Base-by-base conservation (phyloP, 2,113 vertebrate genomes). In the Platichthys flesus region DNA sequence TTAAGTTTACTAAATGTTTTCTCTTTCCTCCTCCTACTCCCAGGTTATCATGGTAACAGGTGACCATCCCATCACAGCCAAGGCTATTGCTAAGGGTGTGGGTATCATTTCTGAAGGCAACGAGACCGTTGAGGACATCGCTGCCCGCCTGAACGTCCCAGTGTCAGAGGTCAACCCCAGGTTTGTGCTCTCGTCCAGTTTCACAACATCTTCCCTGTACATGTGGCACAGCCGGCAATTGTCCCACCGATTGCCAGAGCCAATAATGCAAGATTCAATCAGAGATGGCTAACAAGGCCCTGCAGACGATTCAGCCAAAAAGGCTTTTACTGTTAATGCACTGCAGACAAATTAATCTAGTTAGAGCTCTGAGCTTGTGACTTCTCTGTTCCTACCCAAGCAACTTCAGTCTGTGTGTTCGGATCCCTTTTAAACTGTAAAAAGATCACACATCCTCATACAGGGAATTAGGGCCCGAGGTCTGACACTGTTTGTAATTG, bases 41-140 rank as follows among this genome's bases (percentile, higher is more conserved):
- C 37, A 97, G 97, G 96, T 98, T 64, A 98, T 98, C 89, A 97
- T 98, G 97, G 96, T 98, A 37, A 98, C 96, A 0, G 97, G 97
- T 16, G 97, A 98, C 71, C 97, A 98, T 87, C 97, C 97, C 9
- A 98, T 98, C 91, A 98, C 96, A 4, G 97, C 97, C 75, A 98
- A 97, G 79, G 97, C 97, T 81, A 98, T 98, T 0, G 97, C 97
- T 74, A 98, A 97, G 65, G 96, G 97, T 0, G 97, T 98, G n/a
- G 97, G 97, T 2, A 98, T 98, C 83, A 98, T 98, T 78, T 97
- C 97, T 0, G 97, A 98, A 82, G 97, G 97, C 60, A 98, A 97
- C 0, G 97, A 98, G 93, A 98, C 97, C 0, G 95, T 98, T 58
- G 97, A 98, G 79, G 97, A 98, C 87, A 98, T 98, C 0, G 97